Conservation (phyloP, 2,797 vertebrate species). For the Cheirogaleus major region DNA sequence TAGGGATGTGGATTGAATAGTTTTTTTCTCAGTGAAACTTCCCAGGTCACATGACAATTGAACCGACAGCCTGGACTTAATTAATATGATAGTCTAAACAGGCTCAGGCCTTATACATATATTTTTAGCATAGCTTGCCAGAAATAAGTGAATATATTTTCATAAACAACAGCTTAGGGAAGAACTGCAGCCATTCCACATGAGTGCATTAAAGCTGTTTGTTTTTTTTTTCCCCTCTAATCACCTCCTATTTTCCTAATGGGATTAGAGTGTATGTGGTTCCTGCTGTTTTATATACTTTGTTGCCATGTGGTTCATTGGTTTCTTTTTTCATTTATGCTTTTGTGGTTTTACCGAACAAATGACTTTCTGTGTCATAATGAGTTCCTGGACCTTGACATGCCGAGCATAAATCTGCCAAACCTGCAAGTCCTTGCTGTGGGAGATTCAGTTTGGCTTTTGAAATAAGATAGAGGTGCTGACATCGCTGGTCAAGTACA, state of each 20-base stretch:
- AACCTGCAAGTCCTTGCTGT: background rate
- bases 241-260: slow-evolving; percentile 62
- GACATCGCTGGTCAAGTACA: background rate
- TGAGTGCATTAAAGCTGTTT: background rate
- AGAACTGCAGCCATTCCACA: background rate
- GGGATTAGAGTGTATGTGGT: slow-evolving; percentile 15
- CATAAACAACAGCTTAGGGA: background rate
- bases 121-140: background rate
- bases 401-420: background rate
- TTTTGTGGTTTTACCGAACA: slow-evolving; percentile 65
- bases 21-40: background rate
- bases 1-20: background rate
- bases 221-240: slow-evolving; percentile 34
- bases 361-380: slow-evolving; percentile 54
- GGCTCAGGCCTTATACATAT: background rate
- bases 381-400: slow-evolving; percentile 1
- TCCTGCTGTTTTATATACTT: slow-evolving; percentile 69
- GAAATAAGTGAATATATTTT: slow-evolving; percentile 62
- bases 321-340: slow-evolving; percentile 65
- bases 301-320: slow-evolving; percentile 61
- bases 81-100: background rate
- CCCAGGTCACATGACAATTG: background rate
- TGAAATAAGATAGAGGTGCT: slow-evolving; percentile 43
- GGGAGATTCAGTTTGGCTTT: background rate
- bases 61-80: background rate